Evolutionary conservation across 2,797 vertebrate species (phyloP).

Genomic region (Anolis apletophallus): DNA sequence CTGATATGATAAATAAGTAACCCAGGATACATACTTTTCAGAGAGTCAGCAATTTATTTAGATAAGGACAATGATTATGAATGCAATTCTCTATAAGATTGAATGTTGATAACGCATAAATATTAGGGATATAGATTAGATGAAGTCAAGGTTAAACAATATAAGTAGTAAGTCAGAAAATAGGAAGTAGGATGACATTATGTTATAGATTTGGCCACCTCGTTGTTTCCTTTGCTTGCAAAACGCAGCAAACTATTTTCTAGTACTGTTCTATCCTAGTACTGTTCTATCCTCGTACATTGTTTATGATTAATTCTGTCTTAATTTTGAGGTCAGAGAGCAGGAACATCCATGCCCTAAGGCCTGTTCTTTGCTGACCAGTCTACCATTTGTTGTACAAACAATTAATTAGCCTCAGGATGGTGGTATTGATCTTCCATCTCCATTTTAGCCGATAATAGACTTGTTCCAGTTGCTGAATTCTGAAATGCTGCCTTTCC

Average conservation of each 20-base stretch:
- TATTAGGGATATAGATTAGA: background rate
- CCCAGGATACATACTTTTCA: background rate
- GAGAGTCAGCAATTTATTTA: background rate
- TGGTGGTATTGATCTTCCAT: conserved; percentile 47
- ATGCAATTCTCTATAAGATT: background rate
- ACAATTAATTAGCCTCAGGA: conserved; percentile 28
- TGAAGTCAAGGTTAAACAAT: background rate
- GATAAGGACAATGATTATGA: background rate
- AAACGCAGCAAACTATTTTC: background rate
- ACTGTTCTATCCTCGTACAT: background rate
- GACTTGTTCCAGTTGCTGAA: conserved; percentile 38
- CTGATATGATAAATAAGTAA: too few species aligned
- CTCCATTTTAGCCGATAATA: conserved; percentile 41
- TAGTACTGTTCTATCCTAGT: background rate
- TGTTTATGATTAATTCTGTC: conserved; percentile 27
- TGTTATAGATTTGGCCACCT: background rate
- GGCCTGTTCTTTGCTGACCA: conserved; percentile 14
- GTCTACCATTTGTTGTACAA: conserved; percentile 14
- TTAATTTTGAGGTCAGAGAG: conserved; percentile 8
- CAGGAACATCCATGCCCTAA: conserved; percentile 17
- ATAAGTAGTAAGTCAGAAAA: background rate
- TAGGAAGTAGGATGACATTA: background rate
- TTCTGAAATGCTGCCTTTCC: conserved; percentile 38
- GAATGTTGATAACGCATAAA: background rate
- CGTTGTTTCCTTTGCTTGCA: background rate